Evolutionary conservation across 2,113 vertebrate genomes (phyloP), one percentile per base, ranked within the genome.

Genomic region (Xiphophorus hellerii): DNA sequence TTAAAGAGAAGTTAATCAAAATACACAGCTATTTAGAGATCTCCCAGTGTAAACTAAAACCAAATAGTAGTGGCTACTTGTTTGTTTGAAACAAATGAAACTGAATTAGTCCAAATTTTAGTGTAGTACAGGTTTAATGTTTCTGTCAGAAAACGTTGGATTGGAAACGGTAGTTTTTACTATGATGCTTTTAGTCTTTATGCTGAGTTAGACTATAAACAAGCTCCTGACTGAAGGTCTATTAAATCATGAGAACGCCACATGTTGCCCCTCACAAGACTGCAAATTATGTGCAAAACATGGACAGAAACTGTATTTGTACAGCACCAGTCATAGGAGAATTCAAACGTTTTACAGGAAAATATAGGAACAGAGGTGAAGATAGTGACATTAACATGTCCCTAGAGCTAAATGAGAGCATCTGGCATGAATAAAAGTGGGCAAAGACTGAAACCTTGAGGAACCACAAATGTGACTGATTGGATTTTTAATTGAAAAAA

Each of bases 131-230:
- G 6, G 48, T 54, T 25, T 54, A 20, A 54, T 22, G 1, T 8
- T 2, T 54, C 48, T 25, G 5, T 25, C 48, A 54, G 48, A 22
- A 22, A 22, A 20, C 2, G 5, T 25, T 17, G 48, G 20, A 17
- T 54, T 54, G 48, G 22, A 20, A 54, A 54, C 17, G 0, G 1
- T 54, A 54, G 20, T 2, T 54, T 15, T 54, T 54, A 25, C 48
- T 54, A 8, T 0, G 5, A 54, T 22, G 35, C 42, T 39, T 74
- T 3, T 3, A 7, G 15, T 35, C 25, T 63, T 39, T 81, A 30
- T 42, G 15, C 64, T 27, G 15, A 64, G 61, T 17, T 22, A 64
- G 67, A 28, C 29, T 73, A 54, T 54, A 8, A 73, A 73, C 33
- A 22, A 25, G 8, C 30, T 71, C 66, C 51, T 66, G 28, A 44